Percentiles rank a stretch among this genome's conserved stretches.
phyloP scores from a whole-genome alignment of 2,888 invertebrate genomes.

The Griposia aprilina region DNA sequence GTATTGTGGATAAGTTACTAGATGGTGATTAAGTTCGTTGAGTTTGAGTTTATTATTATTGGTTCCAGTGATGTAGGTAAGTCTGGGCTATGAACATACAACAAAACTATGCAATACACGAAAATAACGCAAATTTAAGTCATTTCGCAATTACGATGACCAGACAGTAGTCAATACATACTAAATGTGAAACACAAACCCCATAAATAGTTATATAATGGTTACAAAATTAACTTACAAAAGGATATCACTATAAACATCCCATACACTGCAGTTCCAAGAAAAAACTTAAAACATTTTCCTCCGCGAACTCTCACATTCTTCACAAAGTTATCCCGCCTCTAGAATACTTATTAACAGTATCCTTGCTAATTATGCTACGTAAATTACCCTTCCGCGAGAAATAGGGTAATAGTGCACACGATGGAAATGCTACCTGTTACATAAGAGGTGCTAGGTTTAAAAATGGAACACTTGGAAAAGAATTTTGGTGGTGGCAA shows the following conservation, averaged over 20 bases:
- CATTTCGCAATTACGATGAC: no score
- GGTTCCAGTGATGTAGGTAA: neutral
- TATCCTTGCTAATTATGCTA: constrained; percentile 53
- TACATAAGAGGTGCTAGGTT: constrained; percentile 40
- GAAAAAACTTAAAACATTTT: constrained; percentile 40
- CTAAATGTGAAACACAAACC: no score
- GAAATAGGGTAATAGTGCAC: constrained; percentile 48
- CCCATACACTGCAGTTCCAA: constrained; percentile 12
- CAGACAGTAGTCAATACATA: no score
- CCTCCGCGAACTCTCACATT: constrained; percentile 34
- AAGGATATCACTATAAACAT: neutral
- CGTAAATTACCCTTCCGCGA: constrained; percentile 50
- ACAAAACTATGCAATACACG: neutral
- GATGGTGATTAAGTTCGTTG: neutral
- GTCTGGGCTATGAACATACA: neutral
- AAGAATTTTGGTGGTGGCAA: constrained; percentile 16
- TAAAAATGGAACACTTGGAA: constrained; percentile 18
- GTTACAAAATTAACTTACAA: neutral
- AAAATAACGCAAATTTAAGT: no score
- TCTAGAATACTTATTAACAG: constrained; percentile 50
- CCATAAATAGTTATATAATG: neutral
- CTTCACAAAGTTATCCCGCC: constrained; percentile 48
- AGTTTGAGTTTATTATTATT: neutral
- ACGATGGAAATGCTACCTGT: constrained; percentile 49
- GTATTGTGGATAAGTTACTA: constrained; percentile 25